Percentiles rank a stretch among this genome's conserved stretches.
Evolutionary conservation across 2,888 invertebrate genomes (phyloP).

Genomic region (Pristionchus fissidentatus): DNA sequence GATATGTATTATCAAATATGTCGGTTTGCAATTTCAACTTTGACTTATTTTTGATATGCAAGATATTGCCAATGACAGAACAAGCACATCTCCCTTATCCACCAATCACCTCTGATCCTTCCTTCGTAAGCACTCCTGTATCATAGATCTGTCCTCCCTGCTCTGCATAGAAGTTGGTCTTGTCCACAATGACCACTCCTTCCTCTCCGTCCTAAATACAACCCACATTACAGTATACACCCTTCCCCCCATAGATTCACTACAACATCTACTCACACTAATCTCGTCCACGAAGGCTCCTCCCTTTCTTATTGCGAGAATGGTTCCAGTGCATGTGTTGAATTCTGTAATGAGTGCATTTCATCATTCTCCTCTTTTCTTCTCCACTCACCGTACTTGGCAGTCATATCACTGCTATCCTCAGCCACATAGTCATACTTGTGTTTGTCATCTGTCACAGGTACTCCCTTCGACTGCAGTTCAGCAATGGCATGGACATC

Average conservation of each 20-base stretch:
- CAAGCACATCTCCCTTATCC: neutral
- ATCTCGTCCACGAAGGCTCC: slow-evolving; percentile 90
- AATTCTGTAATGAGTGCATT: slow-evolving; percentile 53
- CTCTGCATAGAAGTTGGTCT: slow-evolving; percentile 96
- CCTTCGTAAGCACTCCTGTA: slow-evolving; percentile 88
- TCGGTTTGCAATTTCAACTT: neutral
- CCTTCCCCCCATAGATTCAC: neutral
- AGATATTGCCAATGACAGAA: neutral
- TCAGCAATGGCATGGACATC: slow-evolving; percentile 95
- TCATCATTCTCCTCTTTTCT: neutral
- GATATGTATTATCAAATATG: neutral
- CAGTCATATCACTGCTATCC: slow-evolving; percentile 79
- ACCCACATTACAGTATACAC: neutral
- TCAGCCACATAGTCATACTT: slow-evolving; percentile 89
- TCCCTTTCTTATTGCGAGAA: slow-evolving; percentile 84
- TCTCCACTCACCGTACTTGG: slow-evolving; percentile 82
- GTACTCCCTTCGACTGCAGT: slow-evolving; percentile 83
- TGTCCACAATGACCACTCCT: slow-evolving; percentile 90
- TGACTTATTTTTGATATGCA: neutral
- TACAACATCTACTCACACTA: slow-evolving; percentile 53
- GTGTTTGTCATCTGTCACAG: slow-evolving; percentile 89
- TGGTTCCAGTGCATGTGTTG: slow-evolving; percentile 78
- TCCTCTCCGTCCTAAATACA: slow-evolving; percentile 84
- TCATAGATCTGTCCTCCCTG: slow-evolving; percentile 99
- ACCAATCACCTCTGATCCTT: slow-evolving; percentile 82